Percentiles rank a stretch among this genome's conserved stretches.
phyloP scores from a whole-genome alignment of 2,797 vertebrate genomes.

The Hapalemur alaotrensis region DNA sequence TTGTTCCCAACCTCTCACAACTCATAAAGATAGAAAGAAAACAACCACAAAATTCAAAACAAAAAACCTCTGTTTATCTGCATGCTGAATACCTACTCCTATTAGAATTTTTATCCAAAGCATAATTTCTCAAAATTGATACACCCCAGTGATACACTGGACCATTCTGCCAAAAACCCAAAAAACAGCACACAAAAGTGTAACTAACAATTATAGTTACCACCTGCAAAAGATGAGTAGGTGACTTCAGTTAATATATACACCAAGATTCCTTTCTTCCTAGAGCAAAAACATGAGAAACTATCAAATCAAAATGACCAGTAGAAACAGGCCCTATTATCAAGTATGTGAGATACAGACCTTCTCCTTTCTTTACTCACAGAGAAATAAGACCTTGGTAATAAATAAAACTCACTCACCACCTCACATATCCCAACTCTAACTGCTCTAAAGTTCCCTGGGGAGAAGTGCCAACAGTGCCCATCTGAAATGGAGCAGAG shows the following conservation, averaged over 20 bases:
- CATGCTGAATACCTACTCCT: background rate
- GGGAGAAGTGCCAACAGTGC: background rate
- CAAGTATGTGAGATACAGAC: background rate
- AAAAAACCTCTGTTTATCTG: background rate
- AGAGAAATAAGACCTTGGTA: background rate
- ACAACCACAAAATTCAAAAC: background rate
- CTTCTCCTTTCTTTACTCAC: background rate
- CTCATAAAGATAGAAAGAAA: background rate
- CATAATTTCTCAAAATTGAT: conserved; percentile 1
- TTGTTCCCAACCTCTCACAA: background rate
- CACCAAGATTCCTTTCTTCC: background rate
- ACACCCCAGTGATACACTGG: background rate
- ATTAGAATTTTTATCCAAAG: background rate
- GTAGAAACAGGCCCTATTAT: background rate
- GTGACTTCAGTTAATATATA: background rate
- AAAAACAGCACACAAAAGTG: background rate
- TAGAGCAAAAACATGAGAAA: background rate
- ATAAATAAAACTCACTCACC: background rate
- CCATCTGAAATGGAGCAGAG: background rate
- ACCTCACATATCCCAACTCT: background rate
- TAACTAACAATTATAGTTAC: background rate
- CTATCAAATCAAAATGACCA: conserved; percentile 36
- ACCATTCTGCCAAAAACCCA: background rate
- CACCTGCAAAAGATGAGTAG: background rate
- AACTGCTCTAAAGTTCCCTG: background rate